Conservation (phyloP, 1,140 invertebrate genomes). For the Microvelia longipes region DNA sequence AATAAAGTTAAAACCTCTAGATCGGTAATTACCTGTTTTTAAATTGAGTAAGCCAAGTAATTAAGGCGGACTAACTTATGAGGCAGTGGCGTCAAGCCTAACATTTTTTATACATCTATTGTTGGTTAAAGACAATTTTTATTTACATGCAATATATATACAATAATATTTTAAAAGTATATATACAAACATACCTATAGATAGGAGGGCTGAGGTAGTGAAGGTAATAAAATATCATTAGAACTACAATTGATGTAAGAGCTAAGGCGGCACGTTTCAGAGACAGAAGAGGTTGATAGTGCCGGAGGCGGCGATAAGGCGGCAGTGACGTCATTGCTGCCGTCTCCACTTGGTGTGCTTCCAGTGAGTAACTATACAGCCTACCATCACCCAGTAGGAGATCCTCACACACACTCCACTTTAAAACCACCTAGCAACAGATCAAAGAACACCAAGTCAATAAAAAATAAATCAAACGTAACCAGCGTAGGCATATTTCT, state of each 20-base stretch:
- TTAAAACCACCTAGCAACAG: background rate
- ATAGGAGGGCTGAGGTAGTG: constrained; percentile 10
- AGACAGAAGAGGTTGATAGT: background rate
- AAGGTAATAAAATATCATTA: constrained; percentile 9
- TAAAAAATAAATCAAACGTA: too few relatives aligned
- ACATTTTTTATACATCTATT: too few relatives aligned
- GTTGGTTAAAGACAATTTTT: too few relatives aligned
- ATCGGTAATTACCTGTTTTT: too few relatives aligned
- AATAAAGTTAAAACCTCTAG: too few relatives aligned
- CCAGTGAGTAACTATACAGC: constrained; percentile 20
- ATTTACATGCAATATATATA: too few relatives aligned
- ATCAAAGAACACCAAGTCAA: too few relatives aligned
- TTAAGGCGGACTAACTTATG: too few relatives aligned
- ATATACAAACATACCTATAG: constrained; percentile 9
- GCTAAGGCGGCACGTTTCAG: background rate
- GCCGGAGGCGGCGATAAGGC: constrained; percentile 26
- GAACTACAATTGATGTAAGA: background rate
- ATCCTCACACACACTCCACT: background rate
- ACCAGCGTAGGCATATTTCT: too few relatives aligned
- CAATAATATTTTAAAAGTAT: too few relatives aligned
- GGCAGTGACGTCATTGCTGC: constrained; percentile 32
- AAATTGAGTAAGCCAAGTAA: too few relatives aligned
- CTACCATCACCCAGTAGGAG: background rate
- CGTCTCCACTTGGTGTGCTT: constrained; percentile 37
- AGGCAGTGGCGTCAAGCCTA: too few relatives aligned